Base-by-base conservation (phyloP, 2,888 invertebrate genomes). In the Heliconius ethilla region DNA sequence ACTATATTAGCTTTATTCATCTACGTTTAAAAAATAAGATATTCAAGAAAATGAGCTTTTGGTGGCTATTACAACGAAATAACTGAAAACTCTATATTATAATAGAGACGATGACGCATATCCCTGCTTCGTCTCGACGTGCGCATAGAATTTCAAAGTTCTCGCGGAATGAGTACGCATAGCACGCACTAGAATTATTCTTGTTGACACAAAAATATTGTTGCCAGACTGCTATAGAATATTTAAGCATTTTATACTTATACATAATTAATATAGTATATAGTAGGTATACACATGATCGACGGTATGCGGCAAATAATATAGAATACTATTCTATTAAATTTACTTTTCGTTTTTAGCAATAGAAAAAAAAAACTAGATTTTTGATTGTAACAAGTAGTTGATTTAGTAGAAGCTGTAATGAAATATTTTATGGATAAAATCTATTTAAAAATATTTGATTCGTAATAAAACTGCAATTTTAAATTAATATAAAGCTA, bases 201-300 rank as follows among this genome's bases (percentile, higher is more conserved):
- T 80, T 82, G 82, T 82, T 85, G 86, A 88, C 85, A 85, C 81
- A 81, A 84, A 87, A 84, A 84, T 87, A 87, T 85, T 86, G 83
- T 85, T 82, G 78, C 78, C 75, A 83, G 82, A 83, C 82, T 77
- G 75, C 82, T 81, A 66, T 55, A 25, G 79, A 79, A 78, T 82
- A 73, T 72, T 62, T 75, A 78, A 80, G 29, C 22, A 59, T 59
- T 22, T 22, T 33, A 51, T 69, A 40, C 18, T 45, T 62, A 77
- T 18, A 62, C 11, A 11, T 33, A 7, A n/a, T 7, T 37, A 45
- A 27, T 29, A 15, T 63, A 63, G 7, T 6, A 63, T 27, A 63
- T 27, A 18, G 27, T 59, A 59, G 59, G 10, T 66, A 10, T 5
- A 33, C 33, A 22, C 22, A 73, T 25, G 59, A 63, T 29, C 74